Percentiles rank a stretch among this genome's conserved stretches.
Conservation (phyloP, 2,797 vertebrate species). For the Sebastes iracundus region DNA sequence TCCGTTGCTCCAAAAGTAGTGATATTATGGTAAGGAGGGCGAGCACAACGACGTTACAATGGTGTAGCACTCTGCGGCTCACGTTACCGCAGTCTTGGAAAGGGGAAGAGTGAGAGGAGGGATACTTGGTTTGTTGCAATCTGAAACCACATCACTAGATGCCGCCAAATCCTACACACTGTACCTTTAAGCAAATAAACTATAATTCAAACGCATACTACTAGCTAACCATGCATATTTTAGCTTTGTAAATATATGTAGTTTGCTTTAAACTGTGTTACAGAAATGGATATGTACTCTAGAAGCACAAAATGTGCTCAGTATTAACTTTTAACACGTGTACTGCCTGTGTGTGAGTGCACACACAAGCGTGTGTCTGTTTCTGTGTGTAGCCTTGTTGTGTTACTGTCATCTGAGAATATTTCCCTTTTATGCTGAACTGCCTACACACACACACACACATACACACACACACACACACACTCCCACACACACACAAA, state of each 20-base stretch:
- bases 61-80: background rate
- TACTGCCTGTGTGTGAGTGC: background rate
- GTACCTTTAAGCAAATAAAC: background rate
- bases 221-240: background rate
- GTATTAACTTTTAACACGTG: constrained; percentile 7
- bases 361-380: background rate
- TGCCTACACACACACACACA: constrained; percentile 8
- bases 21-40: background rate
- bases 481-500: constrained; percentile 15
- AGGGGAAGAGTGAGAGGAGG: background rate
- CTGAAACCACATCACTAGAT: background rate
- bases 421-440: constrained; percentile 35
- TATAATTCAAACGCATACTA: background rate
- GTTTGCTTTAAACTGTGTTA: background rate
- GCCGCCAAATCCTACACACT: background rate
- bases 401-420: constrained; percentile 34
- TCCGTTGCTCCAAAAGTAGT: background rate
- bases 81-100: background rate
- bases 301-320: background rate
- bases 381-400: constrained; percentile 1
- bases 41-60: background rate
- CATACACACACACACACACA: background rate
- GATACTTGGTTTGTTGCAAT: background rate
- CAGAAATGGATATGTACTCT: background rate
- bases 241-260: background rate